These are phyloP conservation scores for Drosophila pachea DNA, from an alignment of 1,140 invertebrate species.

Conservation along the genomic window DNA sequence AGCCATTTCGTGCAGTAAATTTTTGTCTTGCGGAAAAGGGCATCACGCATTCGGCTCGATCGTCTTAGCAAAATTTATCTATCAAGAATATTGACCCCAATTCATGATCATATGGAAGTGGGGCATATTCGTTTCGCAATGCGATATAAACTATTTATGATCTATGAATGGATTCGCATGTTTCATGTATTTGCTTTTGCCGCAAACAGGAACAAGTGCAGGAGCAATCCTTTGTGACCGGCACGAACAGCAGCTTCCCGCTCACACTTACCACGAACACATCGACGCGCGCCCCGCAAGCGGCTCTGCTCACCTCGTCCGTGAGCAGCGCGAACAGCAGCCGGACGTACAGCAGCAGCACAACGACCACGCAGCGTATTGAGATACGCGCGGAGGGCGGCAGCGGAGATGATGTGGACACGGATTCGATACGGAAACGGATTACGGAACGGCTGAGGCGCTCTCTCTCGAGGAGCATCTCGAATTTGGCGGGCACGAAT, in stretches of 20 bases:
- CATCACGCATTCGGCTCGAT: too few species aligned
- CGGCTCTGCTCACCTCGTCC: constrained; percentile 55
- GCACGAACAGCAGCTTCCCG: constrained; percentile 55
- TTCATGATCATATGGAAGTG: too few species aligned
- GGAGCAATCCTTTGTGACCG: constrained; percentile 46
- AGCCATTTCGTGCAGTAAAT: too few species aligned
- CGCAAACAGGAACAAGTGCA: constrained; percentile 7
- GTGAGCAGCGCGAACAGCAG: constrained; percentile 52
- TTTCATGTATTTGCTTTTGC: too few species aligned
- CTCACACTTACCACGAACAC: constrained; percentile 68
- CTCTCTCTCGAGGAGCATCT: constrained; percentile 67
- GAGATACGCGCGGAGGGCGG: constrained; percentile 52
- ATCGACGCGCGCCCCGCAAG: constrained; percentile 54
- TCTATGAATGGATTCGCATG: too few species aligned
- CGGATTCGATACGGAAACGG: constrained; percentile 59
- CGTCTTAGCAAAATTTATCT: too few species aligned
- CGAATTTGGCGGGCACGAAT: constrained; percentile 46
- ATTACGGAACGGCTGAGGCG: constrained; percentile 64
- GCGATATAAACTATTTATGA: too few species aligned
- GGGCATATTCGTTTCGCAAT: too few species aligned
- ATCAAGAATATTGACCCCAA: too few species aligned
- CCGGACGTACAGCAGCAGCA: constrained; percentile 49
- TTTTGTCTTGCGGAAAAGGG: too few species aligned
- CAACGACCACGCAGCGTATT: constrained; percentile 63
- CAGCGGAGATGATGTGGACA: constrained; percentile 44